Evolutionary conservation across 2,888 invertebrate genomes (phyloP).

Genomic region (Hyles lineata): DNA sequence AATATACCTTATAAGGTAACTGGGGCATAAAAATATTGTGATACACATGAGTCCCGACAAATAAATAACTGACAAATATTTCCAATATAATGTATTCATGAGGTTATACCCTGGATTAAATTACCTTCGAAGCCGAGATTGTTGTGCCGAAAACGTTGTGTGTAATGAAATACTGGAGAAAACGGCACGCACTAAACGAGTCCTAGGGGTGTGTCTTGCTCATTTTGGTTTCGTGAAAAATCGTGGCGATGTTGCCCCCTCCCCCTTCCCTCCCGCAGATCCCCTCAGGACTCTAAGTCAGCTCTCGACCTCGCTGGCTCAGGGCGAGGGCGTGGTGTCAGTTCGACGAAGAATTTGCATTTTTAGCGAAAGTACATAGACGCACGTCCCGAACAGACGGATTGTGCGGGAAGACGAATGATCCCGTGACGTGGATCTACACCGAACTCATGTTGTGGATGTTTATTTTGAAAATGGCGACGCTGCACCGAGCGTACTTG

Average conservation of each 20-base stretch:
- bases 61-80: no score
- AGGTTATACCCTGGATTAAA: background rate
- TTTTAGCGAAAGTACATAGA: conserved; percentile 79
- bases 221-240: conserved; percentile 81
- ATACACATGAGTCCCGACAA: no score
- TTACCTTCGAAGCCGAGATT: conserved; percentile 42
- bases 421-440: conserved; percentile 63
- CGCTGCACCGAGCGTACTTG: background rate
- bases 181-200: conserved; percentile 58
- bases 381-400: conserved; percentile 77
- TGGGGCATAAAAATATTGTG: no score
- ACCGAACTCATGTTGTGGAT: conserved; percentile 48
- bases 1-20: no score
- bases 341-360: conserved; percentile 79
- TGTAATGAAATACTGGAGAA: conserved; percentile 65
- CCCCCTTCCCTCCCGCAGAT: conserved; percentile 44
- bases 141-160: conserved; percentile 38
- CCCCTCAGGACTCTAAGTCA: conserved; percentile 65
- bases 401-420: conserved; percentile 76
- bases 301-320: conserved; percentile 54
- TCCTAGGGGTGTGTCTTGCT: conserved; percentile 74
- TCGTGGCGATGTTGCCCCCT: conserved; percentile 56
- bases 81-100: background rate
- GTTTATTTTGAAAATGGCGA: conserved; percentile 39
- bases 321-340: conserved; percentile 80